phyloP scores from a whole-genome alignment of 92 coral and sea anemone species.

The Virgularia gustaviana region DNA sequence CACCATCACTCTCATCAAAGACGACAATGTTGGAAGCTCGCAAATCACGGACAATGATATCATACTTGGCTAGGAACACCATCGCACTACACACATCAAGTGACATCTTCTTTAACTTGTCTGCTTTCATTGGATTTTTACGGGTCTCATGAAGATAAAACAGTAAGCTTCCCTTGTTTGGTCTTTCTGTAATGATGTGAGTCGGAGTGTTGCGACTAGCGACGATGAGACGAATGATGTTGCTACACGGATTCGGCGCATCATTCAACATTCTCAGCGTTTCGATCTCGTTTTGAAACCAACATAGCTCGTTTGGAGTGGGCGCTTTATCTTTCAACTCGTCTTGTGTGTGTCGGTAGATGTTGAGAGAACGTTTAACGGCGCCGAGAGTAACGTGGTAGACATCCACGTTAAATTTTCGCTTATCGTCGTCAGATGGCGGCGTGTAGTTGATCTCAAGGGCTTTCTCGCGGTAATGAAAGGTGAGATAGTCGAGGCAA shows the following conservation, averaged over 20 bases:
- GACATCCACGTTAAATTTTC: background rate
- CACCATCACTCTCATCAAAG: background rate
- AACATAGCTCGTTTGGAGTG: background rate
- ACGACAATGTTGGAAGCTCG: slow-evolving; percentile 2
- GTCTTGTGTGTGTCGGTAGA: background rate
- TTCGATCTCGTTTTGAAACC: slow-evolving; percentile 9
- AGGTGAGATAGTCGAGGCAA: background rate
- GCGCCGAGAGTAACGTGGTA: slow-evolving; percentile 3
- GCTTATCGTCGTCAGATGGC: no score
- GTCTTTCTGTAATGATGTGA: slow-evolving; percentile 16
- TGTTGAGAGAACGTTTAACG: slow-evolving; percentile 4
- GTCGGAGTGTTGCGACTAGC: background rate
- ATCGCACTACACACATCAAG: slow-evolving; percentile 25
- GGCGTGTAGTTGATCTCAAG: no score
- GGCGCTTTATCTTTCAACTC: background rate
- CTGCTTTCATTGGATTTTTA: background rate
- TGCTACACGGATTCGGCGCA: background rate
- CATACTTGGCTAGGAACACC: background rate
- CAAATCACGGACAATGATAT: slow-evolving; percentile 16
- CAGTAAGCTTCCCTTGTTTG: slow-evolving; percentile 2
- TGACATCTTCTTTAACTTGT: background rate
- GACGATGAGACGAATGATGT: slow-evolving; percentile 7
- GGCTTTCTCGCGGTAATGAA: background rate
- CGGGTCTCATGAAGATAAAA: background rate
- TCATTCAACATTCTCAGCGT: slow-evolving; percentile 9